Conservation (phyloP, 1,140 invertebrate species). For the Onthophagus taurus region DNA sequence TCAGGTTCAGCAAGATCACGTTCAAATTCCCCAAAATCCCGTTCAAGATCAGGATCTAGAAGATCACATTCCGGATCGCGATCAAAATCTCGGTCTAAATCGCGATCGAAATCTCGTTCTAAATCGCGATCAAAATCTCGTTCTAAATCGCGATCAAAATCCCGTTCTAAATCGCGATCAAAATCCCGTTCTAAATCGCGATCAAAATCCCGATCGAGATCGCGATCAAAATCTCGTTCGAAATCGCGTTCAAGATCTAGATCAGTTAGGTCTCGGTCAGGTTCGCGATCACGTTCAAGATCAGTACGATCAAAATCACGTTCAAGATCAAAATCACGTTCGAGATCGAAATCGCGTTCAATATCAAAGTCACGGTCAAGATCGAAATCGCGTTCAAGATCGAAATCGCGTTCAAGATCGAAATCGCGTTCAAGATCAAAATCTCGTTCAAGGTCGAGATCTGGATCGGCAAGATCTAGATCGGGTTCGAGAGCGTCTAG, state of each 20-base stretch:
- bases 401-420: too few species aligned
- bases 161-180: conserved; percentile 26
- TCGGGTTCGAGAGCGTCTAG: conserved; percentile 14
- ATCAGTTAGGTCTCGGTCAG: conserved; percentile 10
- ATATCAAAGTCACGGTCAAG: conserved; percentile 12
- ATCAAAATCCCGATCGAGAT: conserved; percentile 25
- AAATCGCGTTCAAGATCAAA: too few species aligned
- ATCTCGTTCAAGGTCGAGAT: conserved; percentile 32
- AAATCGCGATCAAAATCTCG: conserved; percentile 29
- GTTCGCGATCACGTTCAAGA: conserved; percentile 12
- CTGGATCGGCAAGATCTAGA: conserved; percentile 14
- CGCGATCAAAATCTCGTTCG: conserved; percentile 15
- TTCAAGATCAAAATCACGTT: conserved; percentile 9
- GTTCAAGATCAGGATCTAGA: conserved; percentile 19
- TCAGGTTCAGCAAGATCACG: conserved; percentile 36
- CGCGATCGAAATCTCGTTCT: conserved; percentile 32
- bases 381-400: conserved; percentile 13
- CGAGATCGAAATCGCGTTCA: conserved; percentile 1
- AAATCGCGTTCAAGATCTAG: conserved; percentile 2
- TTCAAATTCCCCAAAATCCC: conserved; percentile 34
- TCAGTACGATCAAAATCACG: conserved; percentile 4
- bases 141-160: conserved; percentile 20
- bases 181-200: conserved; percentile 18
- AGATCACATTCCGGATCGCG: conserved; percentile 28
- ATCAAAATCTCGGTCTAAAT: conserved; percentile 36